Percentiles rank a stretch among this genome's conserved stretches.
phyloP scores from a whole-genome alignment of 1,140 invertebrate species.

The Ladona fulva region DNA sequence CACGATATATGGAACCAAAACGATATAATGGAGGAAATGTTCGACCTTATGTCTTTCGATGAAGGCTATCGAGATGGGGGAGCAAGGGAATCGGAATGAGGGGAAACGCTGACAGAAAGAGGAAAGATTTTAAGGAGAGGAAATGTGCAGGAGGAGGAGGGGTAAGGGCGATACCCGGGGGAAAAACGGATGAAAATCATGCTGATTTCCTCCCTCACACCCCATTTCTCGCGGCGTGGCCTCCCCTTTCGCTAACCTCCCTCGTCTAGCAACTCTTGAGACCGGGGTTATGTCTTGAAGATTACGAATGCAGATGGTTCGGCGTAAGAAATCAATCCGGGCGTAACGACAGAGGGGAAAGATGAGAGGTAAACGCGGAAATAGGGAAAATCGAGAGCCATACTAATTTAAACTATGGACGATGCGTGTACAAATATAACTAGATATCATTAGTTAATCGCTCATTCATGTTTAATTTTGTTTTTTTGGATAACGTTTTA shows the following conservation, averaged over 20 bases:
- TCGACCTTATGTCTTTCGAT: too few relatives aligned
- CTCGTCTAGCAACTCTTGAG: neutral
- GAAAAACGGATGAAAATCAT: constrained; percentile 6
- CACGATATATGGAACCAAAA: too few relatives aligned
- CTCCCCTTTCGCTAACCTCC: neutral
- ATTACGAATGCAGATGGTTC: neutral
- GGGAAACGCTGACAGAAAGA: neutral
- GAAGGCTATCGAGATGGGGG: neutral
- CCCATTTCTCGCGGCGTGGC: neutral
- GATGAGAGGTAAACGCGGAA: neutral
- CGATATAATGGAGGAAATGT: too few relatives aligned
- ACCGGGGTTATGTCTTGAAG: neutral
- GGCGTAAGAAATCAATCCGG: neutral
- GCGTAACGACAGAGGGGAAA: neutral
- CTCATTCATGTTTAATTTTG: too few relatives aligned
- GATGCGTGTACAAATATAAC: too few relatives aligned
- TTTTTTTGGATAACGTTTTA: too few relatives aligned
- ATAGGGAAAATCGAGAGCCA: neutral
- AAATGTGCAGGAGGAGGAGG: neutral
- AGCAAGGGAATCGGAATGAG: neutral
- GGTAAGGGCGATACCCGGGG: neutral
- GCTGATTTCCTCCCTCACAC: constrained; percentile 5
- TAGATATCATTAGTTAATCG: too few relatives aligned
- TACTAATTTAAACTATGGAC: too few relatives aligned
- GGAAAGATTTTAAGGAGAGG: neutral